Percentiles rank a stretch among this genome's conserved stretches.
Evolutionary conservation across 2,888 invertebrate species (phyloP).

Genomic region (Catonia carolina): DNA sequence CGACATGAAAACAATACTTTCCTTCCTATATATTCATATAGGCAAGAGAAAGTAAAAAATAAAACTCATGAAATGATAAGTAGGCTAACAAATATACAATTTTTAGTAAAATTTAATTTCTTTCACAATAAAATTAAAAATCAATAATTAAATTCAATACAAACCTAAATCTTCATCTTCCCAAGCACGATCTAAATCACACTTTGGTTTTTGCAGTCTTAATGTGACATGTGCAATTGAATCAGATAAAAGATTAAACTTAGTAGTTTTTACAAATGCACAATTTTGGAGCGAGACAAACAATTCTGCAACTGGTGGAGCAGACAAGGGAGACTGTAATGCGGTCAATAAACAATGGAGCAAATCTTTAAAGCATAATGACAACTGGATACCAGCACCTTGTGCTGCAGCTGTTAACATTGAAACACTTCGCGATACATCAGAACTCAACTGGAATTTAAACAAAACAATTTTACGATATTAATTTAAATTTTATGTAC

Average conservation of each 20-base stretch:
- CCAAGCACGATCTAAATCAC: conserved; percentile 72
- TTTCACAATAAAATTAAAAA: no score
- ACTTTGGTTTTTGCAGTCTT: conserved; percentile 69
- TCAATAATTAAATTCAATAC: no score
- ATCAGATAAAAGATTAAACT: conserved; percentile 46
- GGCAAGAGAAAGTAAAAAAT: no score
- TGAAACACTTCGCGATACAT: conserved; percentile 44
- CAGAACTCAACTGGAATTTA: conserved; percentile 42
- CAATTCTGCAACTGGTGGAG: conserved; percentile 56
- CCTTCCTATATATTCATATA: no score
- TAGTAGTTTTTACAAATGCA: conserved; percentile 43
- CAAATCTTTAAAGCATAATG: conserved; percentile 50
- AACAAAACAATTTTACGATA: conserved; percentile 1
- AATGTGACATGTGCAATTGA: conserved; percentile 66
- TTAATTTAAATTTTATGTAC: background rate
- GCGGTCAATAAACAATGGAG: conserved; percentile 54
- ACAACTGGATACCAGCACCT: conserved; percentile 27
- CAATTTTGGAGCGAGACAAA: conserved; percentile 54
- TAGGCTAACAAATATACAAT: no score
- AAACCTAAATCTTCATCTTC: conserved; percentile 50
- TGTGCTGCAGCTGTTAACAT: conserved; percentile 48
- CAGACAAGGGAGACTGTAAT: conserved; percentile 70
- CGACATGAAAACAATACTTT: no score
- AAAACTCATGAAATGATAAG: no score
- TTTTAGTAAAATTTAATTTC: no score